These are phyloP conservation scores for Patiria pectinifera DNA, from an alignment of 53 echinoderm and acorn worm genomes.

Conservation along the genomic window DNA sequence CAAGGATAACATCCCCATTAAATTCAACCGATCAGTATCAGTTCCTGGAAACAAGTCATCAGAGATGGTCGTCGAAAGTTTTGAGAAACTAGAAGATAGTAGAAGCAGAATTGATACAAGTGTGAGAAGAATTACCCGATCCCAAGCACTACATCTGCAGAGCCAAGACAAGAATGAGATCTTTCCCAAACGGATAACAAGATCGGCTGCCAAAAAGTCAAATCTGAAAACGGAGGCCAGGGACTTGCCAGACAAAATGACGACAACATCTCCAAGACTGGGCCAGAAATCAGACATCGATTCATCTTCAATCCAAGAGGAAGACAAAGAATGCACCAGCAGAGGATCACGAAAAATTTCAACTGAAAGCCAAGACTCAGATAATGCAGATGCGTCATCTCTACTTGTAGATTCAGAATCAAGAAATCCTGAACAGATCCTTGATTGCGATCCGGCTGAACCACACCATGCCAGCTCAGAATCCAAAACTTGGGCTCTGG, in stretches of 20 bases:
- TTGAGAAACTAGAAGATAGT: not conserved
- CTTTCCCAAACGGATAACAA: constrained; percentile 19
- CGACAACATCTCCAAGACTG: not conserved
- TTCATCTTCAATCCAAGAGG: not conserved
- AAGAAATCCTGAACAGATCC: not conserved
- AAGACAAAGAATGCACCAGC: not conserved
- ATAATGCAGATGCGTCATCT: not conserved
- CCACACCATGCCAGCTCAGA: not conserved
- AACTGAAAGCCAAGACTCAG: not conserved
- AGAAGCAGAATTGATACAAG: not conserved
- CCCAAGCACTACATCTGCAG: not conserved
- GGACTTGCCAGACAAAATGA: not conserved
- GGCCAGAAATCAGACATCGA: not conserved
- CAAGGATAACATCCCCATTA: not conserved
- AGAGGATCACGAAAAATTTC: not conserved
- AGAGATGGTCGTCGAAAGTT: not conserved
- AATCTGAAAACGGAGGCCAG: not conserved
- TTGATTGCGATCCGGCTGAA: not conserved
- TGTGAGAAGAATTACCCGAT: constrained; percentile 34
- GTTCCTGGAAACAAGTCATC: not conserved
- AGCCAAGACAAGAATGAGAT: constrained; percentile 11
- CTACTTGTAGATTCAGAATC: not conserved
- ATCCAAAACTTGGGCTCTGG: not conserved
- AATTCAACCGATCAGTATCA: not conserved
- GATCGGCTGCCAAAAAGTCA: not conserved